Conservation (phyloP, 2,113 vertebrate species). For the Colaptes auratus region DNA sequence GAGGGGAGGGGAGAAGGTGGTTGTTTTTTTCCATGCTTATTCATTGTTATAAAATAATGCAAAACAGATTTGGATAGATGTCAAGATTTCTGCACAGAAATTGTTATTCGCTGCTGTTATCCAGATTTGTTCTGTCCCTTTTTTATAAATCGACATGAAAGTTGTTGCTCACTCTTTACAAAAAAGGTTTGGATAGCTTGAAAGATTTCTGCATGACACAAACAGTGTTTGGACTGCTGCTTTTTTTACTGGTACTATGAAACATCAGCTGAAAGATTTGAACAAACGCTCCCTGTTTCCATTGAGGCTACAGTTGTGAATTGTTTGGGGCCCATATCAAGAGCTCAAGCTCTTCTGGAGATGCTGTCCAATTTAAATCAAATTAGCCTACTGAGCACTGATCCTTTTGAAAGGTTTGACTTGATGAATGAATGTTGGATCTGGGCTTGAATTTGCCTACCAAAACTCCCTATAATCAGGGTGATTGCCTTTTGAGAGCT, state of each 20-base stretch:
- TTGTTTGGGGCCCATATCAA: conserved; percentile 14
- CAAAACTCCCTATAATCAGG: conserved; percentile 28
- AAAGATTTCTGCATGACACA: background rate
- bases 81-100: background rate
- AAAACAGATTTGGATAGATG: background rate
- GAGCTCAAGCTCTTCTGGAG: conserved; percentile 55
- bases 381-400: conserved; percentile 39
- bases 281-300: background rate
- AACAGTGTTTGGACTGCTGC: background rate
- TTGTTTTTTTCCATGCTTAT: background rate
- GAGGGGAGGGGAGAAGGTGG: background rate
- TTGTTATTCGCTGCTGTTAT: no score
- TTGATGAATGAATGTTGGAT: background rate
- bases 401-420: conserved; percentile 41
- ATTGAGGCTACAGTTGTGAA: background rate
- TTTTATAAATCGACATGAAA: no score
- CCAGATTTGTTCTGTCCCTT: no score
- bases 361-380: conserved; percentile 42
- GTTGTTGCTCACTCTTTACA: background rate
- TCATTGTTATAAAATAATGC: background rate
- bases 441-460: background rate
- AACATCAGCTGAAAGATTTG: background rate
- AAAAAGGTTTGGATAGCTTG: background rate
- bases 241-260: background rate
- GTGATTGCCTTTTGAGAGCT: conserved; percentile 58